Evolutionary conservation across 2,888 invertebrate species (phyloP).

Genomic region (Dastarcus helophoroides): DNA sequence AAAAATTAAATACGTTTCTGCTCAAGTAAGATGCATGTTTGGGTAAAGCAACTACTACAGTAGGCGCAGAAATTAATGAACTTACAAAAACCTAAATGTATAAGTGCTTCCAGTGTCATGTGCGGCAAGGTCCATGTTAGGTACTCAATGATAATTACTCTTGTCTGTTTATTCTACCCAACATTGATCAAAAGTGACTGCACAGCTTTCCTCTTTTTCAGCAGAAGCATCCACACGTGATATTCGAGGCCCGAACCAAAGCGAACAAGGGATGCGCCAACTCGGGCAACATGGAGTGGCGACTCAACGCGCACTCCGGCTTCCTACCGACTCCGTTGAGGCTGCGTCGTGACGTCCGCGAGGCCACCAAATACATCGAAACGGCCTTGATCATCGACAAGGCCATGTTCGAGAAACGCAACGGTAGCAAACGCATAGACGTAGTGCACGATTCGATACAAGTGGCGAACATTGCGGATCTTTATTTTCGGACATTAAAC

Average conservation of each 20-base stretch:
- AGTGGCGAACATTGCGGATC: slow-evolving; percentile 94
- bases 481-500: slow-evolving; percentile 72
- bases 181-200: too few relatives aligned
- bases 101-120: too few relatives aligned
- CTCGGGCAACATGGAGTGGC: slow-evolving; percentile 63
- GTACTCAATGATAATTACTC: too few relatives aligned
- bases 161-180: too few relatives aligned
- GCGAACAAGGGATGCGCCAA: slow-evolving; percentile 87
- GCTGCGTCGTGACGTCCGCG: slow-evolving; percentile 65
- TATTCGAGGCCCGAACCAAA: slow-evolving; percentile 88
- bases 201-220: slow-evolving; percentile 52
- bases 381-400: slow-evolving; percentile 93
- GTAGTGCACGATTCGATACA: slow-evolving; percentile 86
- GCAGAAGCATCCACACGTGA: slow-evolving; percentile 96
- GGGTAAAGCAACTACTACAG: too few relatives aligned
- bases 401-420: slow-evolving; percentile 89
- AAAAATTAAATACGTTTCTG: too few relatives aligned
- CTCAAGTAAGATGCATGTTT: too few relatives aligned
- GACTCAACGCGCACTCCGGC: slow-evolving; percentile 38
- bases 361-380: slow-evolving; percentile 90
- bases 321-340: slow-evolving; percentile 31
- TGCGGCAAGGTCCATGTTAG: too few relatives aligned
- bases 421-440: slow-evolving; percentile 64
- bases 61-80: too few relatives aligned
- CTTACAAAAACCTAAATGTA: too few relatives aligned